These are phyloP conservation scores for Nemurella pictetii DNA, from an alignment of 2,888 invertebrate genomes.

Conservation along the genomic window DNA sequence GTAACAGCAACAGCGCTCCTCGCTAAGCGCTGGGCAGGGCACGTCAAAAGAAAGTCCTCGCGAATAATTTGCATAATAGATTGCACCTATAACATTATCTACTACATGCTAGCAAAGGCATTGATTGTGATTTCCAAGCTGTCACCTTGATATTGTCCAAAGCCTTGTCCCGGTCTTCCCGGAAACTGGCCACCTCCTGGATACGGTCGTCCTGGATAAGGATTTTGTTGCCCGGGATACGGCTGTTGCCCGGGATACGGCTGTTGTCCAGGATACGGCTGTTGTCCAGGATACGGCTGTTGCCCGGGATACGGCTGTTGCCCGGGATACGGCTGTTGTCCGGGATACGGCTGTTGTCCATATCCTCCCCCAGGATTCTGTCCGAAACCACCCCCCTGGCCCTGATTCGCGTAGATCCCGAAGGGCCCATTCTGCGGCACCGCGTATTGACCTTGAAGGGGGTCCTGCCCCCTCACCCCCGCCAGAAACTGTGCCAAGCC, in stretches of 20 bases:
- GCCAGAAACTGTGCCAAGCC: constrained; percentile 19
- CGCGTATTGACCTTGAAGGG: not conserved
- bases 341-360: not conserved
- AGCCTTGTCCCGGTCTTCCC: not conserved
- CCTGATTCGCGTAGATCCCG: not conserved
- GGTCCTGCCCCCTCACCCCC: not conserved
- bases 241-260: not conserved
- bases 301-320: not conserved
- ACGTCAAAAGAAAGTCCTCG: not conserved
- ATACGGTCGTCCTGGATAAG: not conserved
- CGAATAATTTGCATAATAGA: not conserved
- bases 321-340: constrained; percentile 11
- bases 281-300: constrained; percentile 8
- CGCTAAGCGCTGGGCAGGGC: not conserved
- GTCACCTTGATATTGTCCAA: constrained; percentile 23
- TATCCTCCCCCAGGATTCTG: not conserved
- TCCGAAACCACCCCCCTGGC: not conserved
- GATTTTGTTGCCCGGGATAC: not conserved
- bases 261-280: not conserved
- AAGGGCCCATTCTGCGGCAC: not conserved
- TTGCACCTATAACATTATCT: too few relatives aligned
- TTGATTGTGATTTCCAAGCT: not conserved
- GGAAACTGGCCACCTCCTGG: not conserved
- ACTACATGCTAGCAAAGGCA: too few relatives aligned
- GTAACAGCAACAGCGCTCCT: too few relatives aligned